Base-by-base conservation (phyloP, 2,797 vertebrate species). In the Spondyliosoma cantharus region DNA sequence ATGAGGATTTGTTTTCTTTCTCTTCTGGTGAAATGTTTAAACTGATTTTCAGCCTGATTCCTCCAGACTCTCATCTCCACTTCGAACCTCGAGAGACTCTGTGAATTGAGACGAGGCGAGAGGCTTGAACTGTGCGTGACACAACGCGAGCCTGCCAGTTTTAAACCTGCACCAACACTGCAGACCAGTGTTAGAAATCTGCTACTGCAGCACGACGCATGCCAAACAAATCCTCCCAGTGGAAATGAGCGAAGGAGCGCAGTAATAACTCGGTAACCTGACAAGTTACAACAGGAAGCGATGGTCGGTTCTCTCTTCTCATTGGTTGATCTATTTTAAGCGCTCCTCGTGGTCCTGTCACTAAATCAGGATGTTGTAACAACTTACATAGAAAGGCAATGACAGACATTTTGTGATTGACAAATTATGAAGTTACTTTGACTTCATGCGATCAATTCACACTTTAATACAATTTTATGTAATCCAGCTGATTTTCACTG, bases 201-300 rank as follows among this genome's bases (percentile, higher is more conserved):
- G 83, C n/a, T 45, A 90, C 83, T 92, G 87, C 90, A 89, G 3
- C 73, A 8, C 0, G 14, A 69, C 66, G 20, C 16, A 9, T 15
- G 2, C 19, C 45, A 48, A 27, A 58, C 5, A 2, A 32, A 32
- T 7, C 11, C 27, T 7, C 49, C 46, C 13, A 29, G 12, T 19
- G 32, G 14, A 67, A 14, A 4, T 15, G 3, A 43, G 22, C 1
- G 49, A 74, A 37, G 7, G 9, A 17, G 45, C 24, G 46, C 7
- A 42, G 7, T 37, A 24, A 48, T 13, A 25, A 46, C 17, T 5
- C 24, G 17, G 9, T 56, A 1, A 17, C 49, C 50, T 22, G 12
- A 57, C 3, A 49, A 12, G 2, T 22, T 15, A 15, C 16, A 53
- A 62, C 12, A 20, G 48, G 3, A 61, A 17, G 65, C 19, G 24